Base-by-base conservation (phyloP, 2,797 vertebrate species). In the Arnoldichthys spilopterus region DNA sequence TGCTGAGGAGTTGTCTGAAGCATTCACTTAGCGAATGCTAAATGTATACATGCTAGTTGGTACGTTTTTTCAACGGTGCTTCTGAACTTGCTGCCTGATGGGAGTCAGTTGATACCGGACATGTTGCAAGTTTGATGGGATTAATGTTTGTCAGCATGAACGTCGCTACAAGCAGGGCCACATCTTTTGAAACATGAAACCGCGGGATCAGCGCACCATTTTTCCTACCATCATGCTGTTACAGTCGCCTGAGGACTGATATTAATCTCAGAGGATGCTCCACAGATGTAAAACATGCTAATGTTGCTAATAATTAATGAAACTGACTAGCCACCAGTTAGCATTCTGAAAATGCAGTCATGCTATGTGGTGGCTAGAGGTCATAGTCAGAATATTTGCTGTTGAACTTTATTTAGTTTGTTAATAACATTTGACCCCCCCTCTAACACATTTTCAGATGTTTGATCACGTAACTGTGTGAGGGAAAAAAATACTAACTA, bases 181-280 rank as follows among this genome's bases (percentile, higher is more conserved):
- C 43, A 30, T 74, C n/a, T 80, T 49, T 13, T 78, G 66, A 64
- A 83, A 72, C 43, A 47, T 62, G 64, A 80, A 53, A 61, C 72
- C 47, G 67, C 45, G 34, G 18, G 12, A 32, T 70, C 47, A 70
- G 43, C 26, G 22, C 28, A 54, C 18, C 22, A 9, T n/a, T 13
- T n/a, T 11, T 54, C 32, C n/a, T n/a, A 24, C 13, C 13, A 34
- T 22, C 22, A 26, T n/a, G 68, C 22, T 54, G 45, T 54, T 72
- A 54, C 24, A n/a, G 7, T 11, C 40, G 49, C 71, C 61, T 9
- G 5, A 18, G 30, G 37, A 63, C 45, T 58, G 45, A 28, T 34
- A 34, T 54, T 16, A 6, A 43, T 26, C 26, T 77, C 64, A 34
- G 20, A 67, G 20, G 43, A 62, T 37, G 43, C 7, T 53, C 47